phyloP scores from a whole-genome alignment of 2,888 invertebrate genomes.

The Phengaris alcon region DNA sequence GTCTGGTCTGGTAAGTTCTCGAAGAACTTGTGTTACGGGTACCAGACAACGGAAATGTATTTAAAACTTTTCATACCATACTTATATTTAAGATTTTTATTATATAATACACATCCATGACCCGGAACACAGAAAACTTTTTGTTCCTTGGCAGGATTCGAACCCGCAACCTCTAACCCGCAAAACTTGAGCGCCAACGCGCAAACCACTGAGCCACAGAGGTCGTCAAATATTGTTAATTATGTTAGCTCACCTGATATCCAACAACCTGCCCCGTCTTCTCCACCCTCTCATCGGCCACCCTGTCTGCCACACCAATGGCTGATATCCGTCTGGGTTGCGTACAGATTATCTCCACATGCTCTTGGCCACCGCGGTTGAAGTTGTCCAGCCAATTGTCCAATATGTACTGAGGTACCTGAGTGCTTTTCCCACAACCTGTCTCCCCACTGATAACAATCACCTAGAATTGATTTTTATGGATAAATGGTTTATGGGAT shows the following conservation, averaged over 20 bases:
- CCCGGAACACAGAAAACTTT: no score
- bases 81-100: no score
- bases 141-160: no score
- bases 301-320: conserved; percentile 94
- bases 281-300: conserved; percentile 91
- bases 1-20: no score
- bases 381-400: conserved; percentile 88
- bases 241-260: conserved; percentile 79
- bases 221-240: no score
- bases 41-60: no score
- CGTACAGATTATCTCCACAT: conserved; percentile 93
- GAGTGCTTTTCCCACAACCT: conserved; percentile 90
- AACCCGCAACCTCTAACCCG: no score
- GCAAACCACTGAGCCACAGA: no score
- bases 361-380: conserved; percentile 73
- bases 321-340: conserved; percentile 95
- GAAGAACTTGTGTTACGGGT: no score
- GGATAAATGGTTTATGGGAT: not conserved
- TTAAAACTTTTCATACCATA: no score
- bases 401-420: conserved; percentile 96
- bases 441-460: conserved; percentile 90
- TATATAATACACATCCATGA: no score
- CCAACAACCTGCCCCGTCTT: conserved; percentile 86
- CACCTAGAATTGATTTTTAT: conserved; percentile 57
- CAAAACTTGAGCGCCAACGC: no score